Evolutionary conservation across 2,113 vertebrate genomes (phyloP), one percentile per base, ranked within the genome.

Genomic region (Halcyon senegalensis): DNA sequence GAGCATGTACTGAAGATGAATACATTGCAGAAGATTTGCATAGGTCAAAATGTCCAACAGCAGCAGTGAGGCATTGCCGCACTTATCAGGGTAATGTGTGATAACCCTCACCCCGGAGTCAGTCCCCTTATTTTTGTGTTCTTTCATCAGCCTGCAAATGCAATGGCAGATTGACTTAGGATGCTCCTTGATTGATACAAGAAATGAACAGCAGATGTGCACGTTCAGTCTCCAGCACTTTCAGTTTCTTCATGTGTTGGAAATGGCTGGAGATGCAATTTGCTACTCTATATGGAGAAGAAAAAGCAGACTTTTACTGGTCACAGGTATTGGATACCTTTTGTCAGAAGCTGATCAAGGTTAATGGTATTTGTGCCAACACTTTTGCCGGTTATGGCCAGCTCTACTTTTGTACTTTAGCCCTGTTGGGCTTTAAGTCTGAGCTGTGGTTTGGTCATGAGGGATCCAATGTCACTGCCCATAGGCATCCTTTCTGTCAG

Each of bases 251-350:
- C 5, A 1, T 4, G 9, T 44, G 37, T 31, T 63, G 37, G 50
- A 87, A 84, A 37, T 15, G 28, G 19, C 21, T 55, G 31, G 39
- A 77, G 72, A 51, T 35, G 41, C 1, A 0, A 44, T 89, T 79
- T 4, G 1, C 31, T 72, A 7, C 18, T 62, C 15, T 44, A 0
- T 5, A 3, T 8, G 5, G 24, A 75, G 16, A 30, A 89, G 43
- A 14, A 60, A 72, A 59, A 60, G 1, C 3, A 3, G 63, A 33
- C 11, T 68, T 44, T 21, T 69, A 35, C 7, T 3, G 30, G 11
- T 41, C 13, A 4, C 2, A 0, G 7, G 12, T 16, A 16, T 28
- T 51, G 12, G 33, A 10, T 35, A 64, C 7, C 3, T 87, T 87
- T n/a, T 64, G 10, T 41, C 62, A 75, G 44, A 72, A 72, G 43